A percentile compares a stretch with the other conserved stretches of the same genome.
phyloP scores from a whole-genome alignment of 2,888 invertebrate species.

The Argyresthia albistria region DNA sequence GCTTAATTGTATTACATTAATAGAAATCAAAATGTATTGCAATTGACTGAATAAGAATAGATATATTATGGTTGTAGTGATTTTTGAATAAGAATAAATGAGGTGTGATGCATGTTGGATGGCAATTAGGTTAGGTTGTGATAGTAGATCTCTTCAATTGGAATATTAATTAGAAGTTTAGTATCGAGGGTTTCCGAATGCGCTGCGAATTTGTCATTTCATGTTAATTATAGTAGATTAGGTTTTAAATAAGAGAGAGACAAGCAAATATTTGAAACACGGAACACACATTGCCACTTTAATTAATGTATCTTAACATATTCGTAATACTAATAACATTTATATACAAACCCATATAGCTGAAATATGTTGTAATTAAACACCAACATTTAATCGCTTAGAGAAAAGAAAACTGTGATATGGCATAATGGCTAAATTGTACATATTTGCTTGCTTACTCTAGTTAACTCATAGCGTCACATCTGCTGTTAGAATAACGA shows the following conservation, averaged over 20 bases:
- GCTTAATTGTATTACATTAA: neutral
- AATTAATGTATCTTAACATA: neutral
- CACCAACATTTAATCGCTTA: neutral
- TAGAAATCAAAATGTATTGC: neutral
- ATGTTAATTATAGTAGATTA: no score
- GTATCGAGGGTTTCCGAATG: neutral
- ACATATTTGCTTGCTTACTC: conserved; percentile 6
- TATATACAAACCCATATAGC: neutral
- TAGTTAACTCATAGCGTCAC: neutral
- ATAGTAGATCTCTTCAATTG: conserved; percentile 32
- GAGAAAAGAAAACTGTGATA: conserved; percentile 4
- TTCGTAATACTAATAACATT: neutral
- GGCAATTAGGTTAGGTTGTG: conserved; percentile 29
- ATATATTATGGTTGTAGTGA: neutral
- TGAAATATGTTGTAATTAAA: neutral
- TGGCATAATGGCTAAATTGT: neutral
- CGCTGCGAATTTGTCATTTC: neutral
- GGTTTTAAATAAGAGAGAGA: neutral
- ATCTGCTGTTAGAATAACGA: neutral
- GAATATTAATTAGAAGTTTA: neutral
- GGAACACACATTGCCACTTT: neutral
- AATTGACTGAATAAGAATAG: neutral
- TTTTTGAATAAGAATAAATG: neutral
- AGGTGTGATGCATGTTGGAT: neutral
- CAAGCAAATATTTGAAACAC: conserved; percentile 2